Conservation (phyloP, 2,113 vertebrate genomes). For the Bambusicola thoracicus region DNA sequence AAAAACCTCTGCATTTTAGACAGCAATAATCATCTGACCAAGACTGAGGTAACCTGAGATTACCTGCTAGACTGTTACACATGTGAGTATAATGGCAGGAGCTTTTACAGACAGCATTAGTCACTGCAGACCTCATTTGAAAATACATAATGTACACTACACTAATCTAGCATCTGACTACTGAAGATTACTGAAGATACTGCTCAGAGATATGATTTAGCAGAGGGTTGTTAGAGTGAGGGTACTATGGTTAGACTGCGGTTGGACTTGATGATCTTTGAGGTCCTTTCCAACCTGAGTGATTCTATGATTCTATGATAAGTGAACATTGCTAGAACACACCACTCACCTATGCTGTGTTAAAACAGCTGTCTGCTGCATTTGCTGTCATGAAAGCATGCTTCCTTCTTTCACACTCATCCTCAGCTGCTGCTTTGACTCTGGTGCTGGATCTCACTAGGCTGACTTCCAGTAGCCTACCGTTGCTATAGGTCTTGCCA, state of each 20-base stretch:
- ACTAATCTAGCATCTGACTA: neutral
- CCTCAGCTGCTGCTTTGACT: neutral
- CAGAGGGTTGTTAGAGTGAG: no score
- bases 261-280: no score
- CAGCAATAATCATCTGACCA: neutral
- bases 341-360: neutral
- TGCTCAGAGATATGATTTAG: no score
- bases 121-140: neutral
- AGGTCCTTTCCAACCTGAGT: no score
- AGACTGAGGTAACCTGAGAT: neutral
- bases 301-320: no score
- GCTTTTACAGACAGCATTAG: neutral
- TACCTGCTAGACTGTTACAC: neutral
- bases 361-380: neutral
- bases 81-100: neutral
- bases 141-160: neutral
- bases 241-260: no score
- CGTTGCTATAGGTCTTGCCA: neutral
- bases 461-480: neutral
- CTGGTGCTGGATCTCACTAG: accelerated
- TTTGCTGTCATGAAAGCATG: neutral
- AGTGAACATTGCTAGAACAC: neutral
- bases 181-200: neutral
- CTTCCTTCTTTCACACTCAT: neutral
- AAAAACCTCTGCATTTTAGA: neutral